Evolutionary conservation across 37 sponge, comb jelly and placozoan species (phyloP).

Genomic region (Theonella swinhoei): DNA sequence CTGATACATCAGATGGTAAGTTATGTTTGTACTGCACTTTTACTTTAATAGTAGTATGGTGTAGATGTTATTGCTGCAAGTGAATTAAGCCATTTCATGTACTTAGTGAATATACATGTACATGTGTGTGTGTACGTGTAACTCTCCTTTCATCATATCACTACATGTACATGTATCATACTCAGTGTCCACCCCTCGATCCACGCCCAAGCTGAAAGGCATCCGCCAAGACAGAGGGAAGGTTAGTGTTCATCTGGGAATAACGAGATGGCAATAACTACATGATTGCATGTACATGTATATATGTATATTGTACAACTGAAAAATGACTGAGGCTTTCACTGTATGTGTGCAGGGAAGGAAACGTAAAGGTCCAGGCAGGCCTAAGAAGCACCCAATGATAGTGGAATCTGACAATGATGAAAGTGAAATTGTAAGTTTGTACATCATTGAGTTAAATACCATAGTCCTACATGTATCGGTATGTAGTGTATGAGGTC

Average conservation of each 20-base stretch:
- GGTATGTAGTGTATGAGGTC: too few species aligned
- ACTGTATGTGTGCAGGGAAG: slow-evolving; percentile 7
- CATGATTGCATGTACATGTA: too few species aligned
- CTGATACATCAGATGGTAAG: slow-evolving; percentile 64
- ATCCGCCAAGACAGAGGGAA: slow-evolving; percentile 12
- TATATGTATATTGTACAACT: too few species aligned
- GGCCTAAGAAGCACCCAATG: slow-evolving; percentile 51
- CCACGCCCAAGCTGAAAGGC: slow-evolving; percentile 23
- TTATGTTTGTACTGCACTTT: too few species aligned
- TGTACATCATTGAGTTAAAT: too few species aligned
- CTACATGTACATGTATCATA: background rate
- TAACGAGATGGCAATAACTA: too few species aligned
- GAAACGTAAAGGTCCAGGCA: slow-evolving; percentile 24
- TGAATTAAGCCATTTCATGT: background rate
- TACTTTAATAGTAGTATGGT: too few species aligned
- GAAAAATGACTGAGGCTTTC: too few species aligned
- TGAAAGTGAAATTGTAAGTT: slow-evolving; percentile 61
- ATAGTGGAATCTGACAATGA: slow-evolving; percentile 74
- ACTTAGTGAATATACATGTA: background rate
- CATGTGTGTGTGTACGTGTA: background rate
- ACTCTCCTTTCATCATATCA: background rate
- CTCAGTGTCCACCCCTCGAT: slow-evolving; percentile 42
- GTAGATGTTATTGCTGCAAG: background rate
- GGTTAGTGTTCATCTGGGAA: slow-evolving; percentile 3
- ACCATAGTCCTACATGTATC: too few species aligned